These are phyloP conservation scores for Thamnaconus septentrionalis DNA, from an alignment of 2,113 vertebrate species.

Conservation along the genomic window DNA sequence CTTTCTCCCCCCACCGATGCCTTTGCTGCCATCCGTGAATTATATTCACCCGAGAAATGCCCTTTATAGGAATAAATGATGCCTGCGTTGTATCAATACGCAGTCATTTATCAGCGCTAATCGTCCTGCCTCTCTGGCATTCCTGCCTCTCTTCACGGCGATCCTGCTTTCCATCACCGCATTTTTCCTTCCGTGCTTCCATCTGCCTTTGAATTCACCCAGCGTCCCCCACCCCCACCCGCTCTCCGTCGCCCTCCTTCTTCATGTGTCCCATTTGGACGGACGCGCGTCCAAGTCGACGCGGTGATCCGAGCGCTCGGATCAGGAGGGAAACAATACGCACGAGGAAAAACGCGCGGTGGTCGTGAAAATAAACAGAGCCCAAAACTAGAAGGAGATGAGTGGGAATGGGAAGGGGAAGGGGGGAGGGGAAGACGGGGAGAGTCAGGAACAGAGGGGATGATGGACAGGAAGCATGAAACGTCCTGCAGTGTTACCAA, in stretches of 20 bases:
- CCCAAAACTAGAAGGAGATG: conserved; percentile 28
- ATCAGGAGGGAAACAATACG: no score
- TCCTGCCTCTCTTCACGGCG: conserved; percentile 38
- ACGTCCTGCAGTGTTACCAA: conserved; percentile 37
- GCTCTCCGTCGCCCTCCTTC: background rate
- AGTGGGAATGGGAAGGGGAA: background rate
- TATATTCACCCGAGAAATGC: conserved; percentile 32
- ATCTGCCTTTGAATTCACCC: conserved; percentile 20
- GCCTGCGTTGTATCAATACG: conserved; percentile 32
- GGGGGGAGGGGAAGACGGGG: conserved; percentile 4
- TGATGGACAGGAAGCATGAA: conserved; percentile 52
- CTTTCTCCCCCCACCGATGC: background rate
- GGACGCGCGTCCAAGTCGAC: background rate
- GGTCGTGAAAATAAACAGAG: conserved; percentile 61
- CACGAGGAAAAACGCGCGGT: conserved; percentile 14
- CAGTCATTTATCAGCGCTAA: conserved; percentile 46
- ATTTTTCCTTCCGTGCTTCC: conserved; percentile 6
- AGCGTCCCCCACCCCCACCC: background rate
- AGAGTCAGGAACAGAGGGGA: conserved; percentile 30
- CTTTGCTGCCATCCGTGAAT: conserved; percentile 36
- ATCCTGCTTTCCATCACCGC: conserved; percentile 34
- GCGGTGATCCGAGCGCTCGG: no score
- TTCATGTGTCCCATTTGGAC: conserved; percentile 29
- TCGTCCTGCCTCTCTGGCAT: conserved; percentile 21
- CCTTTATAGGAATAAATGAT: conserved; percentile 39